A percentile compares a stretch with the other conserved stretches of the same genome.
Conservation (phyloP, 2,113 vertebrate species). For the Trematocara unimaculatum region DNA sequence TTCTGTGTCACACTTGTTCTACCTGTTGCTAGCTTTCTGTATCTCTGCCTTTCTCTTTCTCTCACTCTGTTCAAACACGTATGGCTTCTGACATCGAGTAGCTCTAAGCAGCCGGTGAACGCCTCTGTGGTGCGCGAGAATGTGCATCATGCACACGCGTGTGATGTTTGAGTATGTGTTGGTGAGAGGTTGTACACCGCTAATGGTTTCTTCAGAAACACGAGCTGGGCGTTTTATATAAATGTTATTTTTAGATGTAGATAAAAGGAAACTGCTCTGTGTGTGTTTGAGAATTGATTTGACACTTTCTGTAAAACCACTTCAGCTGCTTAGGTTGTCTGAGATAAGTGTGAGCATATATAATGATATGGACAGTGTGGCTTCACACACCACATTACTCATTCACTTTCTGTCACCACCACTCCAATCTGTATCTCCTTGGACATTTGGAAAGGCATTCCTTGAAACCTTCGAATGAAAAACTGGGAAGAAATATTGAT, state of each 20-base stretch:
- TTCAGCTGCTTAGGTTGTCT: background rate
- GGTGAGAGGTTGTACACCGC: slow-evolving; percentile 13
- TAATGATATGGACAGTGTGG: background rate
- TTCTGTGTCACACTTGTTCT: background rate
- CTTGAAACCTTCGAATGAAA: background rate
- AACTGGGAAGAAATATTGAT: background rate
- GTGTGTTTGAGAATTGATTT: background rate
- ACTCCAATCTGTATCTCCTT: background rate
- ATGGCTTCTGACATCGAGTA: slow-evolving; percentile 47
- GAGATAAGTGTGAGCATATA: background rate
- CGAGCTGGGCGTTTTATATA: slow-evolving; percentile 39
- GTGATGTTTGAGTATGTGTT: slow-evolving; percentile 30
- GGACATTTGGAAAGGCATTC: background rate
- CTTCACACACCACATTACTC: background rate
- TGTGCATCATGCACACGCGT: slow-evolving; percentile 3
- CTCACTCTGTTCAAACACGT: slow-evolving; percentile 5
- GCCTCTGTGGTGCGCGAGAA: background rate
- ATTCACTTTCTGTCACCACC: background rate
- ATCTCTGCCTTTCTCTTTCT: background rate
- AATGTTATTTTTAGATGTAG: slow-evolving; percentile 21
- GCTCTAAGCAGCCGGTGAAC: slow-evolving; percentile 7
- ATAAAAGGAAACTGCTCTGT: slow-evolving; percentile 16
- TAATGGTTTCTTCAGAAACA: slow-evolving; percentile 56
- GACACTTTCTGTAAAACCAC: background rate
- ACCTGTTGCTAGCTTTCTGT: background rate